phyloP scores from a whole-genome alignment of 2,797 vertebrate genomes.

The Staurois parvus region DNA sequence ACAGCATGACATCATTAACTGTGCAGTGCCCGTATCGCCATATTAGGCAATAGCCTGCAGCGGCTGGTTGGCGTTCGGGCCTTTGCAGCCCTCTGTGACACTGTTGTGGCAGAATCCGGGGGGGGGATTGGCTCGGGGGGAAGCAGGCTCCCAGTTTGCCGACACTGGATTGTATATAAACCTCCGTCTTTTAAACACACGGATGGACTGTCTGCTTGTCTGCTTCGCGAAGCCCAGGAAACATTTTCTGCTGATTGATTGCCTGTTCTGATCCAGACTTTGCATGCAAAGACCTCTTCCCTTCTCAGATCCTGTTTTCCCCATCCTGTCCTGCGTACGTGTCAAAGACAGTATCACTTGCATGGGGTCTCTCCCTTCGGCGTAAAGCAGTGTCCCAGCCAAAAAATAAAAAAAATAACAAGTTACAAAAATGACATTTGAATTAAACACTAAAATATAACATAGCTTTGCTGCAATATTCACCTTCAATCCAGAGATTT shows the following conservation, averaged over 20 bases:
- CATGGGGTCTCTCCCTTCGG: no score
- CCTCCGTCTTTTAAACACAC: constrained; percentile 52
- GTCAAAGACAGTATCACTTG: background rate
- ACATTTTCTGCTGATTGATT: constrained; percentile 49
- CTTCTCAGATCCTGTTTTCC: constrained; percentile 48
- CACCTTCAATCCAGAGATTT: no score
- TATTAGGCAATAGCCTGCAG: constrained; percentile 36
- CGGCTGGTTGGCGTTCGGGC: background rate
- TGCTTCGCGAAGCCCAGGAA: constrained; percentile 52
- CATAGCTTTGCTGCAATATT: no score
- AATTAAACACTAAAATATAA: no score
- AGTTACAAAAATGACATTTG: no score
- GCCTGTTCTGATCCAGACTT: constrained; percentile 44
- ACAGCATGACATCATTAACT: constrained; percentile 37
- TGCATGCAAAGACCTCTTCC: constrained; percentile 54
- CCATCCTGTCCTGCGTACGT: constrained; percentile 31
- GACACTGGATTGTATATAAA: constrained; percentile 58
- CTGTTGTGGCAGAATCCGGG: background rate
- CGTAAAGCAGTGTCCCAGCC: no score
- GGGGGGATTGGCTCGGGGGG: background rate
- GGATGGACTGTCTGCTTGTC: constrained; percentile 55
- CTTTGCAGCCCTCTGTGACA: background rate
- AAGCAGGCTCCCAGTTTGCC: constrained; percentile 17
- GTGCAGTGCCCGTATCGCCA: constrained; percentile 37
- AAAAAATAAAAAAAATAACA: no score